Conservation (phyloP, 2,113 vertebrate genomes). For the Perca schrenkii region DNA sequence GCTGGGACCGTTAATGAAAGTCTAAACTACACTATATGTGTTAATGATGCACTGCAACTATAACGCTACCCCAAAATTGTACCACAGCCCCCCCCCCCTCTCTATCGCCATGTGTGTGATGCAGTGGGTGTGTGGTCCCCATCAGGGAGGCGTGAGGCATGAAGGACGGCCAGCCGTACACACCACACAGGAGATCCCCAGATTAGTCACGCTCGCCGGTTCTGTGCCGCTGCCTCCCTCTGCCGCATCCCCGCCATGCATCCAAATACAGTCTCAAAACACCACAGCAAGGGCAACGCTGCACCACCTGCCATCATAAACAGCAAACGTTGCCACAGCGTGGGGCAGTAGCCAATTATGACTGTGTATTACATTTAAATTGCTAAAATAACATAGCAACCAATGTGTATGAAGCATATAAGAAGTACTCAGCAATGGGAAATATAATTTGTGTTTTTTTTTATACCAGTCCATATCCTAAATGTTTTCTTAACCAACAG, state of each 20-base stretch:
- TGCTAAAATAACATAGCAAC: conserved; percentile 18
- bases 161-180: conserved; percentile 77
- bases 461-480: not conserved
- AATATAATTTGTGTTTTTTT: not conserved
- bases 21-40: conserved; percentile 21
- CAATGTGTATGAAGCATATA: not conserved
- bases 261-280: conserved; percentile 61
- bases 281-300: conserved; percentile 35
- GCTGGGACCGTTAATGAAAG: conserved; percentile 6
- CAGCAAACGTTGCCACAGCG: conserved; percentile 24
- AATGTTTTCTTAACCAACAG: conserved; percentile 3
- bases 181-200: conserved; percentile 77
- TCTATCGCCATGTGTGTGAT: conserved; percentile 31
- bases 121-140: conserved; percentile 29
- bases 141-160: conserved; percentile 65
- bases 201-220: conserved; percentile 77
- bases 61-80: conserved; percentile 11
- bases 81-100: not conserved
- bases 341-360: conserved; percentile 29
- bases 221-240: conserved; percentile 54
- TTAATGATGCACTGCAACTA: conserved; percentile 12
- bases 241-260: conserved; percentile 51
- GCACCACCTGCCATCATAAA: conserved; percentile 26
- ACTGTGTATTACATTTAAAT: too few species aligned
- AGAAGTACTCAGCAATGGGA: conserved; percentile 4